Evolutionary conservation across 2,113 vertebrate genomes (phyloP).

Genomic region (Oplegnathus fasciatus): DNA sequence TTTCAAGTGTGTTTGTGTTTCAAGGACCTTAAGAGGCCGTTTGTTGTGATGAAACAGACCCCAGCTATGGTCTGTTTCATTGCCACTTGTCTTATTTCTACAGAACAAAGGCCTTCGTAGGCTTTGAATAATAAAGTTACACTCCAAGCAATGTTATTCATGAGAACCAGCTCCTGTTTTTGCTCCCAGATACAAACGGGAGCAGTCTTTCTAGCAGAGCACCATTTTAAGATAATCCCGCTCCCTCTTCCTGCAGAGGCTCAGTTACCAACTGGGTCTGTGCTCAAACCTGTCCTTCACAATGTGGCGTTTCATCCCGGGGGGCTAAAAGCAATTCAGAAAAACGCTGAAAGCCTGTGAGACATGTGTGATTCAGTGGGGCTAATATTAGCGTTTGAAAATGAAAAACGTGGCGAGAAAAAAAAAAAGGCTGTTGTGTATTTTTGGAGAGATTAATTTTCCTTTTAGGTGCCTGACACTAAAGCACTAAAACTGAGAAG

Average conservation of each 20-base stretch:
- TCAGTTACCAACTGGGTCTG: conserved; percentile 38
- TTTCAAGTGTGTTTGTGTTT: conserved; percentile 22
- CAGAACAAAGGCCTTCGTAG: conserved; percentile 28
- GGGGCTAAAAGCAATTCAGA: conserved; percentile 46
- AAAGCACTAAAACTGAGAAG: conserved; percentile 1
- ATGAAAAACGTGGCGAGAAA: neutral
- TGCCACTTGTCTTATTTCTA: conserved; percentile 25
- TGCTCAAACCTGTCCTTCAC: conserved; percentile 41
- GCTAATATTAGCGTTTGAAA: conserved; percentile 18
- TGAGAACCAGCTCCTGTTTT: conserved; percentile 25
- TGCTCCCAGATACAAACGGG: conserved; percentile 32
- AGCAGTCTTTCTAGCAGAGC: conserved; percentile 36
- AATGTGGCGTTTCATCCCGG: conserved; percentile 18
- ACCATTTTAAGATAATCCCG: conserved; percentile 45
- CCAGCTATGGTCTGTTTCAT: neutral
- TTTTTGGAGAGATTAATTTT: neutral
- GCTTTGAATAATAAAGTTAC: conserved; percentile 42
- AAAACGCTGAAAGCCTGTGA: conserved; percentile 23
- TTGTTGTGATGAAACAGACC: conserved; percentile 14
- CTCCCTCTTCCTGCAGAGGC: conserved; percentile 28
- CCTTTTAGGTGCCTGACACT: conserved; percentile 14
- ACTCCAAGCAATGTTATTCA: conserved; percentile 39
- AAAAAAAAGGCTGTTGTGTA: neutral
- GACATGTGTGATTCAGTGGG: neutral
- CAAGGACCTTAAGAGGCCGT: conserved; percentile 1